Conservation (phyloP, 2,113 vertebrate species). For the Labrus mixtus region DNA sequence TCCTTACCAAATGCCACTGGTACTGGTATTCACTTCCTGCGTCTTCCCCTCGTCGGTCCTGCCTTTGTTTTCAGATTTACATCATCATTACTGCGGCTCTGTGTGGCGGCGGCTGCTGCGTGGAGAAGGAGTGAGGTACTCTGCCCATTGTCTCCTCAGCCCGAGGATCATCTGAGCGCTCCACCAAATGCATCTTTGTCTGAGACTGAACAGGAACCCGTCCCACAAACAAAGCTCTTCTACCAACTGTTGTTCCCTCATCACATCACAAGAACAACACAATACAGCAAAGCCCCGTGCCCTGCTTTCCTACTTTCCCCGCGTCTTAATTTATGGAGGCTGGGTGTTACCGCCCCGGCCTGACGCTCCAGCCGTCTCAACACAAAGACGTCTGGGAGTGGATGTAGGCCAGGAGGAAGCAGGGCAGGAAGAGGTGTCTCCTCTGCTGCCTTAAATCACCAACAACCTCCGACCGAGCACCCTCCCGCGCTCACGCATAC, state of each 20-base stretch:
- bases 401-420: conserved; percentile 63
- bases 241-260: conserved; percentile 50
- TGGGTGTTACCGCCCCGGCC: conserved; percentile 30
- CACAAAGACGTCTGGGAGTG: conserved; percentile 63
- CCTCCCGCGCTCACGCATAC: conserved; percentile 42
- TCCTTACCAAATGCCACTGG: conserved; percentile 73
- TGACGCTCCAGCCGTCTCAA: conserved; percentile 38
- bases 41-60: conserved; percentile 20
- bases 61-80: conserved; percentile 70
- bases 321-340: conserved; percentile 62
- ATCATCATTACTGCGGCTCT: conserved; percentile 57
- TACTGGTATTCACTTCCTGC: conserved; percentile 57
- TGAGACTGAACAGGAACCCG: conserved; percentile 49
- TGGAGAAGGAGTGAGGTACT: conserved; percentile 45
- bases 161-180: conserved; percentile 48
- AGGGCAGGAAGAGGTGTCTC: conserved; percentile 39
- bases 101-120: conserved; percentile 29
- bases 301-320: conserved; percentile 45
- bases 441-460: conserved; percentile 51
- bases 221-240: conserved; percentile 41
- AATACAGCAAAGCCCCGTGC: conserved; percentile 40
- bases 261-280: conserved; percentile 24
- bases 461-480: conserved; percentile 35
- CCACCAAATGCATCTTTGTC: conserved; percentile 59
- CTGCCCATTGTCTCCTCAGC: conserved; percentile 55